Evolutionary conservation across 2,888 invertebrate genomes (phyloP), one percentile per base, ranked within the genome.

Genomic region (Drosophila cognata): DNA sequence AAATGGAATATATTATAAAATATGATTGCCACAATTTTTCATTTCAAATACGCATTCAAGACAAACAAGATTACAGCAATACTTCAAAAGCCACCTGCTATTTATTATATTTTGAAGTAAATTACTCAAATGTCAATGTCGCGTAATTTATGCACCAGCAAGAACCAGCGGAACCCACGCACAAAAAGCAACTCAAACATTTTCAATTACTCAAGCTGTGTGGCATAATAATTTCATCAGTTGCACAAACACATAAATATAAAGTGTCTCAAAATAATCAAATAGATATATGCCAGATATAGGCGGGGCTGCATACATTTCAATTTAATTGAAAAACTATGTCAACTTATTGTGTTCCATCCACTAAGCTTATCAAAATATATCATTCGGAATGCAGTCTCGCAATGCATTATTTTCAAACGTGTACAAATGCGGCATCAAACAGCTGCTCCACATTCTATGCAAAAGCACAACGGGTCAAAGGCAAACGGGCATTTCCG

Each of bases 401-500:
- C 13, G 41, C 56, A 38, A 66, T 66, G 65, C 62, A 53, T 71
- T 53, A 61, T 56, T 63, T 80, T 67, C 55, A 65, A 72, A 73
- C 57, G 52, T 61, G 60, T 69, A 55, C 53, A 77, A 77, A 73
- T 69, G 55, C 38, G 59, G 71, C 69, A 80, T 64, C 55, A 70
- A 77, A 59, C 68, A 71, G 66, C 62, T 77, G 77, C 52, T 43
- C 41, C 8, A 46, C 53, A 57, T 61, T 62, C 53, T 31, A 46
- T 63, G 43, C 51, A 52, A 72, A 63, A 67, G 28, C 29, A 43
- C 56, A 74, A 57, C 43, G 61, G 61, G 58, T 71, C 74, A 78
- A 71, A 78, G 58, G 74, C 70, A 76, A 81, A 81, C 69, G 61
- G 71, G 58, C 63, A 76, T 81, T 81, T 81, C 73, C 81, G 81